Evolutionary conservation across 2,113 vertebrate species (phyloP), one percentile per base, ranked within the genome.

Genomic region (Lonchura striata): DNA sequence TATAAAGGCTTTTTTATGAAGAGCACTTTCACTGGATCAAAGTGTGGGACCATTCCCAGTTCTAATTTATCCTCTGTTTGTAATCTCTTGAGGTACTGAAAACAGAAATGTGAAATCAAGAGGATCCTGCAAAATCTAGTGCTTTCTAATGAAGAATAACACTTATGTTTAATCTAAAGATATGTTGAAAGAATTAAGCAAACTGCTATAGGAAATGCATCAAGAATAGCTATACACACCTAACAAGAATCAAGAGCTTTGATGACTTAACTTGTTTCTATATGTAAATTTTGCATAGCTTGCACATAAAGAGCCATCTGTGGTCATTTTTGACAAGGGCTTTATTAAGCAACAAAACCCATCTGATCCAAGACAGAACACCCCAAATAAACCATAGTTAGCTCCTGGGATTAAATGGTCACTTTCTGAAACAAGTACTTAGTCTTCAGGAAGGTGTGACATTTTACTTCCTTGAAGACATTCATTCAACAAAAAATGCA

Each of bases 401-500:
- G 63, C 17, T 88, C 47, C 28, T 52, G 76, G 33, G 50, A 85
- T 63, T 87, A 80, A 87, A 80, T 44, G 24, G 41, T 44, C 35
- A 74, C 63, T 90, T 79, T 31, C 54, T 74, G 64, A 91, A 85
- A 69, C 7, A 86, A 85, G n/a, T 10, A 37, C 12, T 69, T 17
- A 63, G 16, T 35, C 61, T 82, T 80, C 61, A 59, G 44, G 18
- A 88, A 66, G 33, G 47, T 10, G 64, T 6, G 6, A 4, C 41
- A 54, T 95, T 91, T 86, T 87, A 66, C 80, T 90, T 86, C 42
- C 82, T 89, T 63, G 91, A 96, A 92, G 47, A 61, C 13, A 70
- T 80, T 65, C 63, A 95, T 82, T 87, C 35, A 82, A 65, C 41
- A 85, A 86, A 76, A 95, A 81, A 74, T 41, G 35, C 10, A 75